Percentiles rank a stretch among this genome's conserved stretches.
phyloP scores from a whole-genome alignment of 2,888 invertebrate species.

The Ommatoiulus sabulosus region DNA sequence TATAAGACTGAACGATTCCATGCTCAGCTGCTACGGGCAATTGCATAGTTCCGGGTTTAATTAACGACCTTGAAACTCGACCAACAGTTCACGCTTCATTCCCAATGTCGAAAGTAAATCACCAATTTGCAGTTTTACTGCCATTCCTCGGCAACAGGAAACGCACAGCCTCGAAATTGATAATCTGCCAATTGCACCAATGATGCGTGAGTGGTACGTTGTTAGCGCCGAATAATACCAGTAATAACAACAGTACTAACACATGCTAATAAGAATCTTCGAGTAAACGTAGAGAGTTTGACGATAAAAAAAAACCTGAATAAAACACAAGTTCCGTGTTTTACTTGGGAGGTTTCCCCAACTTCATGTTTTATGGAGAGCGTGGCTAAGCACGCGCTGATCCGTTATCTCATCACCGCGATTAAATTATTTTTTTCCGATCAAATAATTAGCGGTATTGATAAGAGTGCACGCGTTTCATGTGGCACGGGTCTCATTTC shows the following conservation, averaged over 20 bases:
- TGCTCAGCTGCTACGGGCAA: not conserved
- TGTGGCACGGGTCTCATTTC: not conserved
- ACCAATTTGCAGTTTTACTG: not conserved
- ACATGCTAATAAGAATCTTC: not conserved
- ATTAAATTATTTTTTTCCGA: not conserved
- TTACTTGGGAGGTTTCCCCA: not conserved
- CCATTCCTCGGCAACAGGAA: not conserved
- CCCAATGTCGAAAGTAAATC: not conserved
- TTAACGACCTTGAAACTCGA: not conserved
- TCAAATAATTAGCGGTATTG: not conserved
- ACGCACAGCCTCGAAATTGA: not conserved
- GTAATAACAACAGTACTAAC: not conserved
- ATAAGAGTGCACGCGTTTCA: not conserved
- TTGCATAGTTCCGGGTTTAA: slow-evolving; percentile 31
- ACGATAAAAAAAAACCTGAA: not conserved
- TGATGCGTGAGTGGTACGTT: not conserved
- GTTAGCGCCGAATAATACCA: not conserved
- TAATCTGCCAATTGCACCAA: slow-evolving; percentile 2
- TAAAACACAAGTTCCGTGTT: not conserved
- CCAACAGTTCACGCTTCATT: not conserved
- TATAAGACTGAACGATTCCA: not conserved
- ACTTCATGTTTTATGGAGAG: not conserved
- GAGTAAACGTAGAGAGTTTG: not conserved
- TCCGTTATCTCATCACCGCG: not conserved
- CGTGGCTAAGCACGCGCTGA: not conserved